These are phyloP conservation scores for Xiphorhynchus erythropygius DNA, from an alignment of 2,797 vertebrate genomes.

Conservation along the genomic window DNA sequence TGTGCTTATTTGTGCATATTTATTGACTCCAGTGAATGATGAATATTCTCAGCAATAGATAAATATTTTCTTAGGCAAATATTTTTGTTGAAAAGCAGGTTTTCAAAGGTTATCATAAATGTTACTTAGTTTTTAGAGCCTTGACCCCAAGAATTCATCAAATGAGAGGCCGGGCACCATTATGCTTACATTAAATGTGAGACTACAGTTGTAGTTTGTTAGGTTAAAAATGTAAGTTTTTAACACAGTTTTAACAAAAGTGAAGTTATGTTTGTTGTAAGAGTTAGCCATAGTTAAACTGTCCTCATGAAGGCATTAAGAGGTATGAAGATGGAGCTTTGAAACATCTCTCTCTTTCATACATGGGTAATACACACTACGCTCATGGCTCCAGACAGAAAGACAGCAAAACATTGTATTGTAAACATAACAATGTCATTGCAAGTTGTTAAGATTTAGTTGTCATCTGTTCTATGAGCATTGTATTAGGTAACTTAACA, in stretches of 20 bases:
- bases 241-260: too few relatives aligned
- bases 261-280: not conserved
- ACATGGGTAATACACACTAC: fast-evolving
- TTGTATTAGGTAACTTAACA: not conserved
- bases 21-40: not conserved
- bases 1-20: not conserved
- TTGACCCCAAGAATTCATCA: not conserved
- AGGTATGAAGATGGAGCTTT: not conserved
- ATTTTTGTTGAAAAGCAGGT: not conserved
- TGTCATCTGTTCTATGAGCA: not conserved
- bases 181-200: not conserved
- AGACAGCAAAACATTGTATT: not conserved
- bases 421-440: not conserved
- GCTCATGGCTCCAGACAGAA: not conserved
- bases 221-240: not conserved
- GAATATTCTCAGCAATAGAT: not conserved
- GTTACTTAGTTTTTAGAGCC: not conserved
- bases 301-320: not conserved
- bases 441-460: not conserved
- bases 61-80: not conserved
- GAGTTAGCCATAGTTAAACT: not conserved
- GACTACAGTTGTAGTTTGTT: not conserved
- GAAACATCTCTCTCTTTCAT: not conserved
- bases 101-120: not conserved
- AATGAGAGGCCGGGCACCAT: not conserved